Evolutionary conservation across 2,113 vertebrate genomes (phyloP), one percentile per base, ranked within the genome.

Genomic region (Oreochromis aureus): DNA sequence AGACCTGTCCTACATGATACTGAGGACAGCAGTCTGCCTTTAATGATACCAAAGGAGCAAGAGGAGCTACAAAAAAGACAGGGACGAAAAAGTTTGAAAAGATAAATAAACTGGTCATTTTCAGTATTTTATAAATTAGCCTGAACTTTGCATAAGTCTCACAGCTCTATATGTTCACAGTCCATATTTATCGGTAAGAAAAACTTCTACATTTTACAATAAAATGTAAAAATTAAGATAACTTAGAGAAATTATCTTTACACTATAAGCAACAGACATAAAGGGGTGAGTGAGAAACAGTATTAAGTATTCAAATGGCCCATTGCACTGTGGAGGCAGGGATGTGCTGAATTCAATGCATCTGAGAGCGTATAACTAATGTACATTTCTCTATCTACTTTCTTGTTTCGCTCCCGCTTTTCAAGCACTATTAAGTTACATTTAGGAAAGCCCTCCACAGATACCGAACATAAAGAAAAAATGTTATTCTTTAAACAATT

Each of bases 1-100:
- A 92, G 56, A 92, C 91, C 78, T 86, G 81, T 88, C 22, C 6
- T 34, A 83, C 61, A 92, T 80, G 73, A 86, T 89, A 55, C 41
- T 19, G 78, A 93, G 86, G 83, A 93, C 7, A 89, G 88, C 61
- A 82, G 79, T 11, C 51, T 86, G 59, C 2, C 36, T 86, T 87
- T 39, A 55, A 92, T 86, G 86, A 91, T 78, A 90, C 58, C 12
- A 79, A 34, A 81, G 22, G 5, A 80, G 13, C 30, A 79, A 36
- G 34, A 39, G 18, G 63, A 85, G 54, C 66, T 9, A 48, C 6
- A 36, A 41, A 86, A 84, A 27, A 81, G 39, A n/a, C 15, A 88
- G 36, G 30, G 16, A 55, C 15, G 16, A 82, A 78, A 32, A 22
- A 56, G 46, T 30, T 85, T 39, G 15, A 90, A 91, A 86, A 88